Evolutionary conservation across 2,113 vertebrate genomes (phyloP).

Genomic region (Ammodytes marinus): DNA sequence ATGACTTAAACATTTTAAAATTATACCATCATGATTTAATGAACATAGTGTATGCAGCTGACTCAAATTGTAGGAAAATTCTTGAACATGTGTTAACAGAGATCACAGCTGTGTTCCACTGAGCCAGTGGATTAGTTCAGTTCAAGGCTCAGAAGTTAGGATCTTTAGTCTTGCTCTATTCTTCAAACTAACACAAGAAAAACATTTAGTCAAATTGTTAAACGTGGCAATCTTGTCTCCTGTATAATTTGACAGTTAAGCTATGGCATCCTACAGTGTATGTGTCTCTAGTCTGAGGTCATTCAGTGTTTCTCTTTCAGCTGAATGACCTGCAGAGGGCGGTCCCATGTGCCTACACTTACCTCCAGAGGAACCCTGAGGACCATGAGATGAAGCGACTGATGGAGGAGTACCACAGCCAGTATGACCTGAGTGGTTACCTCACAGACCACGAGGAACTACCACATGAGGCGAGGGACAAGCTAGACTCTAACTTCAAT

Average conservation of each 20-base stretch:
- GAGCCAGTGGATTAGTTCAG: too few relatives aligned
- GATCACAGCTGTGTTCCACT: too few relatives aligned
- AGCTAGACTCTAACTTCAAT: too few relatives aligned
- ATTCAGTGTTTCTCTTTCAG: slow-evolving; percentile 65
- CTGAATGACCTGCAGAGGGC: slow-evolving; percentile 89
- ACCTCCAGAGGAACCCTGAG: slow-evolving; percentile 90
- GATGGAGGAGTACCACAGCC: slow-evolving; percentile 86
- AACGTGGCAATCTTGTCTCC: neutral
- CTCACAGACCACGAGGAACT: slow-evolving; percentile 88
- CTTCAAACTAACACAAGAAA: neutral
- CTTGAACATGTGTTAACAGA: too few relatives aligned
- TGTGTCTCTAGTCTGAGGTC: neutral
- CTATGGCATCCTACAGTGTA: neutral
- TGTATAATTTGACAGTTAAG: neutral
- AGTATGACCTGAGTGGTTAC: slow-evolving; percentile 88
- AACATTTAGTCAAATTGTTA: neutral
- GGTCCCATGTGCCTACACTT: slow-evolving; percentile 90
- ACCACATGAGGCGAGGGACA: slow-evolving; percentile 84
- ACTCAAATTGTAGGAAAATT: too few relatives aligned
- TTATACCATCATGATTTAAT: too few relatives aligned
- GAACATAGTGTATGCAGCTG: too few relatives aligned
- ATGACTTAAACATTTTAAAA: too few relatives aligned
- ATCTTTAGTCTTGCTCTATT: neutral
- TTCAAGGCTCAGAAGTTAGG: too few relatives aligned
- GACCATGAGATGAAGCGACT: slow-evolving; percentile 88